phyloP scores from a whole-genome alignment of 2,888 invertebrate species.

The Drosophila macrospina region DNA sequence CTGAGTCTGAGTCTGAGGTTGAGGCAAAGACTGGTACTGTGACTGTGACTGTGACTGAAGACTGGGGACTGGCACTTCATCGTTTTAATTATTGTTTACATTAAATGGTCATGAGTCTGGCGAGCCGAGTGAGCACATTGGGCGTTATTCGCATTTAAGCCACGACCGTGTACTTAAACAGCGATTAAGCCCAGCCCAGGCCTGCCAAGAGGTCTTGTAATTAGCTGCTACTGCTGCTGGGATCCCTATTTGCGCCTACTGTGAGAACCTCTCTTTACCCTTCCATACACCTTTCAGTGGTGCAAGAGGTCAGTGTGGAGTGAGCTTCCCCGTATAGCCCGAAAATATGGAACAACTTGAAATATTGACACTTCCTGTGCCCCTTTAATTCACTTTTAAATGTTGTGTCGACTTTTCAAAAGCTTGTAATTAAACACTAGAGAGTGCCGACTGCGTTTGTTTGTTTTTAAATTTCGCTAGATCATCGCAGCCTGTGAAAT shows the following conservation, averaged over 20 bases:
- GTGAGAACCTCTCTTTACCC: conserved; percentile 62
- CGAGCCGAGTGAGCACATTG: conserved; percentile 61
- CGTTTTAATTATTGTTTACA: conserved; percentile 81
- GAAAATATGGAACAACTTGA: conserved; percentile 22
- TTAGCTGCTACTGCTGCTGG: conserved; percentile 50
- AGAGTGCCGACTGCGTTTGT: conserved; percentile 22
- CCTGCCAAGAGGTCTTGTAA: conserved; percentile 42
- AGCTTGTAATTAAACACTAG: conserved; percentile 74
- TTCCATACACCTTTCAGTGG: conserved; percentile 51
- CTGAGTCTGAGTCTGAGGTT: conserved; percentile 16
- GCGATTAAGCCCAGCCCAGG: conserved; percentile 68
- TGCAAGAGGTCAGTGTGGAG: conserved; percentile 70
- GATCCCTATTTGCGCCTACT: conserved; percentile 39
- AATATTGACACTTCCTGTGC: conserved; percentile 60
- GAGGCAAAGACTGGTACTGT: conserved; percentile 22
- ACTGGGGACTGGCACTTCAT: conserved; percentile 38
- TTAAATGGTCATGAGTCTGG: conserved; percentile 79
- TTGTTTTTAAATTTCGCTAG: conserved; percentile 41
- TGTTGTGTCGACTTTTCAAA: conserved; percentile 46
- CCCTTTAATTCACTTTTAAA: conserved; percentile 74
- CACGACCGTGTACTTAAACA: conserved; percentile 79
- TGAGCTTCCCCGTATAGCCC: conserved; percentile 3
- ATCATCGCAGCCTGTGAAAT: conserved; percentile 73
- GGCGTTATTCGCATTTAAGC: conserved; percentile 80
- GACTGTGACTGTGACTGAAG: conserved; percentile 2